Percentiles rank a stretch among this genome's conserved stretches.
Conservation (phyloP, 2,888 invertebrate genomes). For the Pyrrhosoma nymphula region DNA sequence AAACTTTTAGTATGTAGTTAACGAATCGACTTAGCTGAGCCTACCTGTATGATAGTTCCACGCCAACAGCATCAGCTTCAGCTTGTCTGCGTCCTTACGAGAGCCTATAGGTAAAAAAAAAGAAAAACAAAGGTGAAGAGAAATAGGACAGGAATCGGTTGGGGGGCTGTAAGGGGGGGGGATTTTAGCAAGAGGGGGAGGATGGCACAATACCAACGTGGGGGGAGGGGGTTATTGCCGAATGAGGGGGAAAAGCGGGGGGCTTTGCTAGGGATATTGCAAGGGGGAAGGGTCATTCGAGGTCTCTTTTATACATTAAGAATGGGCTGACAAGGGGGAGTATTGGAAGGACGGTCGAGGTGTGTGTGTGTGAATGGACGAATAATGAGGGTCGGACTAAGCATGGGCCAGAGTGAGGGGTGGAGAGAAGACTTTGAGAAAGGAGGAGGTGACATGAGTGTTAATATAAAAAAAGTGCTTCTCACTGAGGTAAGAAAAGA, state of each 20-base stretch:
- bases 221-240: background rate
- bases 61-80: conserved; percentile 92
- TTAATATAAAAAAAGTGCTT: background rate
- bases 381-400: conserved; percentile 6
- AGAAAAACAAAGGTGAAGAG: conserved; percentile 66
- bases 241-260: background rate
- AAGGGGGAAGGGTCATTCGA: background rate
- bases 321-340: background rate
- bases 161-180: background rate
- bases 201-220: background rate
- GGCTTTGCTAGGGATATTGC: background rate
- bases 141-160: conserved; percentile 38
- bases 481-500: too few relatives aligned
- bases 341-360: background rate
- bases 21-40: conserved; percentile 46
- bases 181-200: background rate
- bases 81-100: conserved; percentile 89
- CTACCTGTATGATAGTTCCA: conserved; percentile 81
- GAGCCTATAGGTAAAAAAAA: conserved; percentile 67
- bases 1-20: background rate
- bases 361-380: background rate
- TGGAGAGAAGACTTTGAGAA: background rate
- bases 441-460: background rate
- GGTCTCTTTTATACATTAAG: conserved; percentile 22
- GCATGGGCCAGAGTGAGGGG: background rate